phyloP scores from a whole-genome alignment of 2,888 invertebrate genomes.

The Zonitis immaculata region DNA sequence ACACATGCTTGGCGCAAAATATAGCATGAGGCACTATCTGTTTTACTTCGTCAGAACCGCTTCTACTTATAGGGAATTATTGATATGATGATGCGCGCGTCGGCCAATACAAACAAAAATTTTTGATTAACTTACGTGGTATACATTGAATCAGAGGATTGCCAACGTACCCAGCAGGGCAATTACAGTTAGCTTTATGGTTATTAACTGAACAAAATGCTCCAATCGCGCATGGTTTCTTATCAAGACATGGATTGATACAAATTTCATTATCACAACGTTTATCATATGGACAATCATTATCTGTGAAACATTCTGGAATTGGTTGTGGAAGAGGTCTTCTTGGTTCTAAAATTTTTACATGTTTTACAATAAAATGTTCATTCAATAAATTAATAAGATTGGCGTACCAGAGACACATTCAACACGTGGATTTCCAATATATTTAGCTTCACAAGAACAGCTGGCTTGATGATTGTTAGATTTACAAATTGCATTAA shows the following conservation, averaged over 20 bases:
- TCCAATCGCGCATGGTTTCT: conserved; percentile 68
- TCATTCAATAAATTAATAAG: no score
- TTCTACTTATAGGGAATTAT: no score
- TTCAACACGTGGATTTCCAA: conserved; percentile 74
- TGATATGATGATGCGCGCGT: no score
- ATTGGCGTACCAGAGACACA: conserved; percentile 55
- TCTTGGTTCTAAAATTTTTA: conserved; percentile 19
- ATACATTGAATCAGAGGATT: conserved; percentile 67
- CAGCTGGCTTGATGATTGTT: conserved; percentile 72
- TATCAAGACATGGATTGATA: conserved; percentile 67
- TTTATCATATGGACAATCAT: conserved; percentile 71
- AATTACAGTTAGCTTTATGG: conserved; percentile 72
- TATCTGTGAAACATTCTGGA: conserved; percentile 71
- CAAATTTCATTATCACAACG: conserved; percentile 74
- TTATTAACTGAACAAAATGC: conserved; percentile 79
- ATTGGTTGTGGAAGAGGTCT: conserved; percentile 36
- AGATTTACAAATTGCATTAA: conserved; percentile 77
- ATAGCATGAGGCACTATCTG: no score
- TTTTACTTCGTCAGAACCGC: no score
- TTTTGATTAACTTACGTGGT: conserved; percentile 64
- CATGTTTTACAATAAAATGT: no score
- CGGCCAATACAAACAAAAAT: no score
- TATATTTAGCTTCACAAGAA: conserved; percentile 71
- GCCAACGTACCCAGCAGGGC: conserved; percentile 74
- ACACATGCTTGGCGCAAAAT: no score